Evolutionary conservation across 1,140 invertebrate genomes (phyloP).

Genomic region (Stegodyphus mimosarum): DNA sequence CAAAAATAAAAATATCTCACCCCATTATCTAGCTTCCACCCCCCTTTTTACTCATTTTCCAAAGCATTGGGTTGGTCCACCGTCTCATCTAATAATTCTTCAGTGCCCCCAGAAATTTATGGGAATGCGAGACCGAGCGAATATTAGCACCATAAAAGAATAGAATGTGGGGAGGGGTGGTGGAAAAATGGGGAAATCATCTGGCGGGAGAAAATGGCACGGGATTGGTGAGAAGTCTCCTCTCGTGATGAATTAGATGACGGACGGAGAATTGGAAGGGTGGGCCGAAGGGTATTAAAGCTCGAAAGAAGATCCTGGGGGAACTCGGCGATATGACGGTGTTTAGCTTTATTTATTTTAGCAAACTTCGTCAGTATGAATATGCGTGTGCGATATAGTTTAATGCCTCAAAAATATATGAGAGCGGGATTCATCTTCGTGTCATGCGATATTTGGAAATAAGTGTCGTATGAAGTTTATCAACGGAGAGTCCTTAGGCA

Average conservation of each 20-base stretch:
- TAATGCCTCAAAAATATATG: too few species aligned
- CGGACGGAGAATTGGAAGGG: not conserved
- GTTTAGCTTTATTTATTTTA: too few species aligned
- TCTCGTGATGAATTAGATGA: conserved; percentile 27
- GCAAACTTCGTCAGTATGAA: too few species aligned
- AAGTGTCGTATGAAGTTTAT: too few species aligned
- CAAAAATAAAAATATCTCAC: conserved; percentile 51
- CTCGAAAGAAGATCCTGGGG: not conserved
- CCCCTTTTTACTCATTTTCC: conserved; percentile 45
- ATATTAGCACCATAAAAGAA: conserved; percentile 55
- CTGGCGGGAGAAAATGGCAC: conserved; percentile 33
- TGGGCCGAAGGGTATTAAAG: conserved; percentile 9
- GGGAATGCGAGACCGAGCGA: conserved; percentile 38
- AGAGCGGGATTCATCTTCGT: too few species aligned
- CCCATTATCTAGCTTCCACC: conserved; percentile 30
- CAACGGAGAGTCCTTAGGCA: too few species aligned
- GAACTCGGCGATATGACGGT: too few species aligned
- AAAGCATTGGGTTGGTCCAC: conserved; percentile 34
- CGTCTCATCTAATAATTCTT: conserved; percentile 50
- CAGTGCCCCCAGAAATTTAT: conserved; percentile 43
- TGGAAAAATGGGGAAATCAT: conserved; percentile 25
- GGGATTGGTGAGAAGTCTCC: conserved; percentile 23
- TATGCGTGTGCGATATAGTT: too few species aligned
- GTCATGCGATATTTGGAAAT: too few species aligned
- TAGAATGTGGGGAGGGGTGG: conserved; percentile 7